Base-by-base conservation (phyloP, 2,797 vertebrate species). In the Lithobates pipiens region DNA sequence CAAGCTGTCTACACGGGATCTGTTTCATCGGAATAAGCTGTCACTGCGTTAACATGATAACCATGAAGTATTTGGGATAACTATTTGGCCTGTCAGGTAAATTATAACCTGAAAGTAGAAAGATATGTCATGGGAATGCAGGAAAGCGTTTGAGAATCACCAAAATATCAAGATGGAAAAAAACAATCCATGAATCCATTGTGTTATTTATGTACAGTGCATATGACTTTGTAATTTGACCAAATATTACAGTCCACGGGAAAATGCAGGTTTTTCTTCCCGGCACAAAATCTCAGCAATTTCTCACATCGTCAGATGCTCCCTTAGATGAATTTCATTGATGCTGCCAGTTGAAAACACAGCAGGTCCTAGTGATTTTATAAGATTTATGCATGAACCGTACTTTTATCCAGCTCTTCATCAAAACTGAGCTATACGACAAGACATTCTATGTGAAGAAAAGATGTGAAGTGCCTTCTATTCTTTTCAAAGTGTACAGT, bases 1-100 rank as follows among this genome's bases (percentile, higher is more conserved):
- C 80, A 77, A 82, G 32, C 84, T 85, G 77, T 61, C 77, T n/a
- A 69, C 77, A 75, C 44, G 29, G 25, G 61, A 80, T 85, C 61
- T 5, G 10, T 75, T 85, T 76, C 71, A 75, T 67, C 32, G 63
- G 61, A 69, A 69, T 69, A 75, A 67, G 25, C 84, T 36, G 77
- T 39, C 71, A 75, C 71, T 29, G 71, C 44, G 71, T 79, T 74
- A 80, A 85, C 61, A 67, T 27, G 25, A 85, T 73, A 77, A 54
- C 75, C 74, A 63, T 72, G 23, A 84, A 84, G 67, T 42, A 46
- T 84, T 42, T 36, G 25, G 63, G 54, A 67, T 25, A 77, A 29
- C 82, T 27, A 77, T 44, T 16, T 16, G 73, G 39, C 18, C 63
- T 79, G 76, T 84, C 76, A 84, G 76, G 76, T 72, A 78, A 78